Conservation (phyloP, 2,888 invertebrate genomes). For the Drosophila sordidula region DNA sequence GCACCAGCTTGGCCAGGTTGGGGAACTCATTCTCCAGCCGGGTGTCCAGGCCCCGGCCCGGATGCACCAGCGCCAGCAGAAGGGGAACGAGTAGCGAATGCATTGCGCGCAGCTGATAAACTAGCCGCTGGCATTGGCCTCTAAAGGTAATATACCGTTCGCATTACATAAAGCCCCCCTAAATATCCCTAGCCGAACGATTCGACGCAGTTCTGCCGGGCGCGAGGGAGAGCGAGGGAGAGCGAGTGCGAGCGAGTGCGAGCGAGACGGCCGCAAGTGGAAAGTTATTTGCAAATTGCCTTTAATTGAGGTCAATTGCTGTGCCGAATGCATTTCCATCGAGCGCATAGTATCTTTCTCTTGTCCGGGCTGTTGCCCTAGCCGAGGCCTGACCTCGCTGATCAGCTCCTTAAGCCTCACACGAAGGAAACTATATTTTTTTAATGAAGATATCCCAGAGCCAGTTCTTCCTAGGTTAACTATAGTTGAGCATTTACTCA, state of each 20-base stretch:
- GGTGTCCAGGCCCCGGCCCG: too few relatives aligned
- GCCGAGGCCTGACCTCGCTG: constrained; percentile 64
- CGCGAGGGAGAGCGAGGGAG: constrained; percentile 2
- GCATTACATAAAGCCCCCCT: constrained; percentile 4
- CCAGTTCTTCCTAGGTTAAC: too few relatives aligned
- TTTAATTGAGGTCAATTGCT: constrained; percentile 65
- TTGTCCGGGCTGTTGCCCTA: not conserved
- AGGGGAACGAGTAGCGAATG: not conserved
- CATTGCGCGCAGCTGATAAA: constrained; percentile 20
- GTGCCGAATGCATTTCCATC: constrained; percentile 38
- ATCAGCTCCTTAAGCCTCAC: too few relatives aligned
- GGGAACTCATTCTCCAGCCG: constrained; percentile 2
- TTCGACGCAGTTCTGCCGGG: constrained; percentile 25
- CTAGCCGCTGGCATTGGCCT: not conserved
- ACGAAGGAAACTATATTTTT: too few relatives aligned
- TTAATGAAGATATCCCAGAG: too few relatives aligned
- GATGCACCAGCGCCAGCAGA: constrained; percentile 1
- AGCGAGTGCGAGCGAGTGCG: not conserved
- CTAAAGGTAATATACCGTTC: too few relatives aligned
- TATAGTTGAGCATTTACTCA: too few relatives aligned
- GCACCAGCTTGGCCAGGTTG: constrained; percentile 17
- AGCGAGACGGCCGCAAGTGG: constrained; percentile 9
- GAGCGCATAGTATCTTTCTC: not conserved
- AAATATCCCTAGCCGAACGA: constrained; percentile 16
- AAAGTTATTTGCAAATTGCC: constrained; percentile 54